A percentile compares a stretch with the other conserved stretches of the same genome.
Evolutionary conservation across 2,113 vertebrate species (phyloP).

Genomic region (Misgurnus anguillicaudatus): DNA sequence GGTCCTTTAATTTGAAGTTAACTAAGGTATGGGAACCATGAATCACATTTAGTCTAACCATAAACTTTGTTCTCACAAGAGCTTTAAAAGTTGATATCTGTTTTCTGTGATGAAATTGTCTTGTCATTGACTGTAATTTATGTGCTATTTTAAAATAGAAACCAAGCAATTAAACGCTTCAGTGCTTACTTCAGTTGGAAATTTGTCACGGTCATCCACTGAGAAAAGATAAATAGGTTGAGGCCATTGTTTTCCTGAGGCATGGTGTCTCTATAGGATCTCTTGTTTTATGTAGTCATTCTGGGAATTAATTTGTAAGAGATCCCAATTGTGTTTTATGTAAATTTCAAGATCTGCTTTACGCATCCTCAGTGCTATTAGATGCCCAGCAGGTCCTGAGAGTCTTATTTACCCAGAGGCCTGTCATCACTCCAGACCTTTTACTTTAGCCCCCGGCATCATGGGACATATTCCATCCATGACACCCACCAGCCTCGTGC

Average conservation of each 20-base stretch:
- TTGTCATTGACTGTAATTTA: not conserved
- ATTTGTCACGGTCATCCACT: constrained; percentile 12
- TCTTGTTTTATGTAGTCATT: not conserved
- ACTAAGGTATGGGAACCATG: no score
- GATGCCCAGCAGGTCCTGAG: constrained; percentile 64
- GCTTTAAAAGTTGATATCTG: not conserved
- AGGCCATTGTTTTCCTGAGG: constrained; percentile 26
- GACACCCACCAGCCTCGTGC: constrained; percentile 72
- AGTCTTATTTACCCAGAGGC: constrained; percentile 69
- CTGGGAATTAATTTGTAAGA: not conserved
- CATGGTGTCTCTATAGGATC: not conserved
- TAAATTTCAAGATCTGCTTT: constrained; percentile 7
- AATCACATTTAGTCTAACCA: not conserved
- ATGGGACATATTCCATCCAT: constrained; percentile 66
- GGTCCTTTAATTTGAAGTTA: no score
- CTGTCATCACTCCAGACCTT: constrained; percentile 65
- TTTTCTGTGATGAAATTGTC: not conserved
- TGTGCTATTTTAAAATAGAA: constrained; percentile 9
- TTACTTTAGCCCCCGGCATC: constrained; percentile 63
- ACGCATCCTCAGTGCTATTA: constrained; percentile 54
- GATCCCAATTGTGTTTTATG: constrained; percentile 1
- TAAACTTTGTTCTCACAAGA: no score
- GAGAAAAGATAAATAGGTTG: constrained; percentile 29
- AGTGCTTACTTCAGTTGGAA: constrained; percentile 11
- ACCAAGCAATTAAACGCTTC: constrained; percentile 7